Base-by-base conservation (phyloP, 2,113 vertebrate species). In the Hippocampus zosterae region DNA sequence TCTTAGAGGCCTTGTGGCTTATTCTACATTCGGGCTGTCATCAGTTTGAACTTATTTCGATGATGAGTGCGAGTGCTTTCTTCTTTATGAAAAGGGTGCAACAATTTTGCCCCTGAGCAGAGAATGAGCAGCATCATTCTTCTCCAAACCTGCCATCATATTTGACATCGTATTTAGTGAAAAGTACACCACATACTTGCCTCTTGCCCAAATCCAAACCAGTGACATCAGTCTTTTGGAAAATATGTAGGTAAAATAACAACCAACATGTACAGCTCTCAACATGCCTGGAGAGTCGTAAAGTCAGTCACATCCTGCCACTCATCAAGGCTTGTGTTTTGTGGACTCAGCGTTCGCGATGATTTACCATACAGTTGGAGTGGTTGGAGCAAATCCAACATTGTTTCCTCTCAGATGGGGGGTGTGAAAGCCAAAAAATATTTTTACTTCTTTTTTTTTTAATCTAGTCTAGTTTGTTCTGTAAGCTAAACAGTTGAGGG, bases 281-380 rank as follows among this genome's bases (percentile, higher is more conserved):
- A 33, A 88, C 85, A 82, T 69, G 87, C 78, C 84, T 78, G 48
- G 72, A 70, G 69, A 67, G 55, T 81, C 69, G 74, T 75, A 76
- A 72, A 72, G 72, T 56, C 41, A 71, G 77, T 60, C 37, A 59
- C 3, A 33, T 2, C 2, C 55, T 67, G 73, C 71, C 74, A 73
- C 81, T 73, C 75, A 83, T 84, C 69, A 69, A 69, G 23, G 63
- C 73, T 80, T 81, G 73, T 62, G 65, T 68, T 81, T 69, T 79
- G 79, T 72, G 63, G 59, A 67, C 33, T 10, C 42, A 44, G 42
- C 2, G 65, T 65, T 67, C 64, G 70, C 42, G 53, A 67, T 75
- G 72, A 84, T 76, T 82, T 82, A 81, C 67, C 72, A 68, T 71
- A 75, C 79, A 79, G 71, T 76, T 82, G 78, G 78, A 68, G 64